Evolutionary conservation across 2,113 vertebrate genomes (phyloP).

Genomic region (Mesoclemmys tuberculata): DNA sequence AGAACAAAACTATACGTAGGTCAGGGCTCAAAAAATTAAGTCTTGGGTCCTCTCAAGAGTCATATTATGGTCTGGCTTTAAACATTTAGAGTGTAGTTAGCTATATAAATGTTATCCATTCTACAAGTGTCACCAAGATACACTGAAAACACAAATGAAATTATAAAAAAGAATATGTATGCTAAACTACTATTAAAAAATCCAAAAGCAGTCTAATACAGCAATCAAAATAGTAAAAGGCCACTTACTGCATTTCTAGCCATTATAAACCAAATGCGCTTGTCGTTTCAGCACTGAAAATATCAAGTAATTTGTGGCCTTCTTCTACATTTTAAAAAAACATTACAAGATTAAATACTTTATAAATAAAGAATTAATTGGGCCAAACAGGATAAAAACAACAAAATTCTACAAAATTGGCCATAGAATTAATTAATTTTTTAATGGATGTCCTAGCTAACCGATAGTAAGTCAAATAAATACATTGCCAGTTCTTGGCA

Average conservation of each 20-base stretch:
- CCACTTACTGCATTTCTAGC: no score
- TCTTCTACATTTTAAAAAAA: not conserved
- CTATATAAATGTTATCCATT: not conserved
- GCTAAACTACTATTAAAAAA: not conserved
- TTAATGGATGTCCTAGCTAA: not conserved
- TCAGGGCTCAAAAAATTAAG: not conserved
- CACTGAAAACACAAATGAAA: not conserved
- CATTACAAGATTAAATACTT: not conserved
- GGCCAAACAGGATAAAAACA: not conserved
- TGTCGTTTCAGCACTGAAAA: not conserved
- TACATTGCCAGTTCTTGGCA: not conserved
- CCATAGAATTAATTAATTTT: not conserved
- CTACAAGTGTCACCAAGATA: not conserved
- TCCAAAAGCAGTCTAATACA: not conserved
- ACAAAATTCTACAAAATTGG: not conserved
- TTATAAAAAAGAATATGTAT: not conserved
- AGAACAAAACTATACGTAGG: fast-evolving
- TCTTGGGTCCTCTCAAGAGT: not conserved
- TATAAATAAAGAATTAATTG: not conserved
- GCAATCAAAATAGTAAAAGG: not conserved
- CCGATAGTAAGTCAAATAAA: not conserved
- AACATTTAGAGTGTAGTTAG: not conserved
- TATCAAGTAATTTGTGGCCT: not conserved
- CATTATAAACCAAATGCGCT: not conserved
- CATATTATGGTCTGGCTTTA: not conserved